Conservation (phyloP, 2,888 invertebrate genomes). For the Therioaphis trifolii region DNA sequence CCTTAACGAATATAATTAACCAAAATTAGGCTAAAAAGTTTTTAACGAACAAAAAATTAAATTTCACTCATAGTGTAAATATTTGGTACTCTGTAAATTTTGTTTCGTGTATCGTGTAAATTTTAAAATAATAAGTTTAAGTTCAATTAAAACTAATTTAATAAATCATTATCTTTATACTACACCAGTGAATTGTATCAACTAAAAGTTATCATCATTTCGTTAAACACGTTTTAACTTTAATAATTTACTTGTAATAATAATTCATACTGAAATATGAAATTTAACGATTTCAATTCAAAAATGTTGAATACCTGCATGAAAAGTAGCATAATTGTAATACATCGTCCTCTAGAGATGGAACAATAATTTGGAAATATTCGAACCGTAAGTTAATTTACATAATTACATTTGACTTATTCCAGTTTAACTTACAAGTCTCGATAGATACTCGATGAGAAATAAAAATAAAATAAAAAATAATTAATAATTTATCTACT, state of each 20-base stretch:
- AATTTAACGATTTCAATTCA: neutral
- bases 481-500: slow-evolving; percentile 17
- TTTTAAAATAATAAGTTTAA: neutral
- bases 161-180: neutral
- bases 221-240: neutral
- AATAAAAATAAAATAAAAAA: slow-evolving; percentile 7
- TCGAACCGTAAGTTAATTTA: neutral
- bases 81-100: neutral
- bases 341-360: neutral
- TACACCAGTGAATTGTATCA: neutral
- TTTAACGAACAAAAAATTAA: neutral
- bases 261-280: neutral
- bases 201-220: slow-evolving; percentile 10
- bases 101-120: neutral
- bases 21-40: neutral
- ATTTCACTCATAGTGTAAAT: neutral
- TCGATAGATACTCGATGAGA: neutral
- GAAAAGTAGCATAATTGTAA: neutral
- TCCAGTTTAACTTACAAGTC: neutral
- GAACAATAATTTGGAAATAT: neutral
- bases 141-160: slow-evolving; percentile 26
- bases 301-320: neutral
- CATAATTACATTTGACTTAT: slow-evolving; percentile 18
- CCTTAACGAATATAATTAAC: neutral
- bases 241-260: neutral